A percentile compares a stretch with the other conserved stretches of the same genome.
These are phyloP conservation scores for Aspidoscelis tigris DNA, from an alignment of 2,113 vertebrate genomes.

Conservation along the genomic window DNA sequence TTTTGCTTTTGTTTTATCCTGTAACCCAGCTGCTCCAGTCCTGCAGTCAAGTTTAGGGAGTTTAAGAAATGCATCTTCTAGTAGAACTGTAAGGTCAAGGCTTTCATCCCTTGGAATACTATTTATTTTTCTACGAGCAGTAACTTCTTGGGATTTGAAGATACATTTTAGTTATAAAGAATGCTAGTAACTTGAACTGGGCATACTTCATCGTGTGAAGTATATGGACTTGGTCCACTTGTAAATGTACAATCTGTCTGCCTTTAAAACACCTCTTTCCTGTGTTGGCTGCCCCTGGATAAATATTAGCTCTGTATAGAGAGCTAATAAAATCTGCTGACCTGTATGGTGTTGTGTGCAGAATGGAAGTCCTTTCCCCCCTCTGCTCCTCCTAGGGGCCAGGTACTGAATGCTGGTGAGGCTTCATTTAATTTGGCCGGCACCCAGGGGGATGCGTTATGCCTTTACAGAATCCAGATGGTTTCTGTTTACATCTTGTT, in stretches of 20 bases:
- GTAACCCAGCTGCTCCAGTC: too few relatives aligned
- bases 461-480: slow-evolving; percentile 54
- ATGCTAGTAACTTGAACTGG: slow-evolving; percentile 26
- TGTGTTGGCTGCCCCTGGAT: slow-evolving; percentile 61
- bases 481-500: slow-evolving; percentile 59
- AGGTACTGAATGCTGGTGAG: slow-evolving; percentile 60
- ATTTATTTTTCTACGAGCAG: not conserved
- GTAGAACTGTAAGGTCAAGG: too few relatives aligned
- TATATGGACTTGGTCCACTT: slow-evolving; percentile 18
- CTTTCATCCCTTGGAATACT: too few relatives aligned
- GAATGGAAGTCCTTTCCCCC: slow-evolving; percentile 41
- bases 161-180: slow-evolving; percentile 18
- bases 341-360: slow-evolving; percentile 55
- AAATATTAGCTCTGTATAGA: slow-evolving; percentile 1
- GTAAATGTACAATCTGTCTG: slow-evolving; percentile 47
- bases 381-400: not conserved
- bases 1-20: too few relatives aligned
- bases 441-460: slow-evolving; percentile 42
- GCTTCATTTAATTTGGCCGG: slow-evolving; percentile 60
- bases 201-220: not conserved
- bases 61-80: too few relatives aligned
- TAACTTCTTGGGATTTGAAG: slow-evolving; percentile 23
- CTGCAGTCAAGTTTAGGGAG: too few relatives aligned
- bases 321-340: slow-evolving; percentile 31
- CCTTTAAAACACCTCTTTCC: slow-evolving; percentile 55